These are phyloP conservation scores for Bradynema listronoti DNA, from an alignment of 1,140 invertebrate genomes.

Conservation along the genomic window DNA sequence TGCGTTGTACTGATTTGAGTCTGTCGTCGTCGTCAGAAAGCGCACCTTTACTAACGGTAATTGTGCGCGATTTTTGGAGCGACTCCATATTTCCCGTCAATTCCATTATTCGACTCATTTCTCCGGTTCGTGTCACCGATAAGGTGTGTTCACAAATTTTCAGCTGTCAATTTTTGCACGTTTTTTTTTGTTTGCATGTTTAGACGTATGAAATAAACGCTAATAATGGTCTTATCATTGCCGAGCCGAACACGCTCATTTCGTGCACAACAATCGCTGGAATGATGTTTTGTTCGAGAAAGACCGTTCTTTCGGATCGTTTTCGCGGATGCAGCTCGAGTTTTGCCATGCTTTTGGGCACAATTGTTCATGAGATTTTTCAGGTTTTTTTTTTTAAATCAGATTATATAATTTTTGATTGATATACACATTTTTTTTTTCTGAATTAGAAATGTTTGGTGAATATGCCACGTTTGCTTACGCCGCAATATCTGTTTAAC, in stretches of 20 bases:
- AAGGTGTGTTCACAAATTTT: conserved; percentile 13
- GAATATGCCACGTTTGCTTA: conserved; percentile 10
- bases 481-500: conserved; percentile 8
- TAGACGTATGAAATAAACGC: conserved; percentile 7
- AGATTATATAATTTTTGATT: too few relatives aligned
- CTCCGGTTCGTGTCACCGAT: not conserved
- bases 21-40: not conserved
- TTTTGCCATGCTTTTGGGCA: conserved; percentile 62
- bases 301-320: conserved; percentile 71
- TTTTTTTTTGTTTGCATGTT: not conserved
- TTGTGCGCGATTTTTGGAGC: not conserved
- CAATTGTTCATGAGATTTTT: conserved; percentile 62
- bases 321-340: conserved; percentile 61
- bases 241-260: conserved; percentile 76
- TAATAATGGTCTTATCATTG: conserved; percentile 64
- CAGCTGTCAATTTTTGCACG: too few relatives aligned
- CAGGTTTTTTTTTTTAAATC: conserved; percentile 57
- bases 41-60: not conserved
- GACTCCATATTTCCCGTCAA: not conserved
- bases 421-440: too few relatives aligned
- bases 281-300: conserved; percentile 75
- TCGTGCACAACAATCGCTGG: conserved; percentile 76
- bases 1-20: not conserved
- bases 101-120: conserved; percentile 2
- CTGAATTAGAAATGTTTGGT: conserved; percentile 16